Evolutionary conservation across 1,140 invertebrate species (phyloP).

Genomic region (Chironomus tepperi): DNA sequence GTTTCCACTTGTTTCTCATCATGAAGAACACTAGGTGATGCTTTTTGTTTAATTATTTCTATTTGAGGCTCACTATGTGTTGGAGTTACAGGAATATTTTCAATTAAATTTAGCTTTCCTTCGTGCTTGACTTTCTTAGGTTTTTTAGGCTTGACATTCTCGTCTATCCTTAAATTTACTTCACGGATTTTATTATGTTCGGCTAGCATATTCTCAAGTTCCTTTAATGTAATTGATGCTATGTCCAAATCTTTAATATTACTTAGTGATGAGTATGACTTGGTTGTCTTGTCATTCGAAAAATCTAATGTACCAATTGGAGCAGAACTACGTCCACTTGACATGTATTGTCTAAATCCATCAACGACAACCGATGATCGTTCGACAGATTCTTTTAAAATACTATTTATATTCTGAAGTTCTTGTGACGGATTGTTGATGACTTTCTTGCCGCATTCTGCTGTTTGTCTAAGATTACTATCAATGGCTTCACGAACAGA

Average conservation of each 20-base stretch:
- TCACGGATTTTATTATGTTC: constrained; percentile 33
- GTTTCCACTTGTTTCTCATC: constrained; percentile 24
- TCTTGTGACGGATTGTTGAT: constrained; percentile 31
- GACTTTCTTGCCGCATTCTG: constrained; percentile 33
- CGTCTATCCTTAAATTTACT: constrained; percentile 30
- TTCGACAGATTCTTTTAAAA: constrained; percentile 33
- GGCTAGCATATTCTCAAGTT: constrained; percentile 36
- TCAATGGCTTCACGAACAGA: constrained; percentile 45
- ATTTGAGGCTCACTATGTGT: background rate
- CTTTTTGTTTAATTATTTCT: too few relatives aligned
- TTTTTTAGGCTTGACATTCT: constrained; percentile 30
- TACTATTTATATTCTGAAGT: constrained; percentile 29
- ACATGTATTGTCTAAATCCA: constrained; percentile 30
- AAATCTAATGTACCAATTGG: background rate
- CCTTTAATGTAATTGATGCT: constrained; percentile 36
- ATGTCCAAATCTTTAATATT: constrained; percentile 33
- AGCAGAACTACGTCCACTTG: background rate
- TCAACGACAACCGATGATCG: constrained; percentile 34
- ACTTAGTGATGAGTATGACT: background rate
- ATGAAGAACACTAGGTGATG: background rate
- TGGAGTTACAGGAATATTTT: background rate
- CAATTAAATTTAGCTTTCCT: too few relatives aligned
- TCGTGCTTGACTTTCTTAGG: background rate
- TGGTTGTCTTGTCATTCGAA: constrained; percentile 4
- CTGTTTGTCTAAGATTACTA: constrained; percentile 35